phyloP scores from a whole-genome alignment of 2,113 vertebrate species.

The Hyla sarda region DNA sequence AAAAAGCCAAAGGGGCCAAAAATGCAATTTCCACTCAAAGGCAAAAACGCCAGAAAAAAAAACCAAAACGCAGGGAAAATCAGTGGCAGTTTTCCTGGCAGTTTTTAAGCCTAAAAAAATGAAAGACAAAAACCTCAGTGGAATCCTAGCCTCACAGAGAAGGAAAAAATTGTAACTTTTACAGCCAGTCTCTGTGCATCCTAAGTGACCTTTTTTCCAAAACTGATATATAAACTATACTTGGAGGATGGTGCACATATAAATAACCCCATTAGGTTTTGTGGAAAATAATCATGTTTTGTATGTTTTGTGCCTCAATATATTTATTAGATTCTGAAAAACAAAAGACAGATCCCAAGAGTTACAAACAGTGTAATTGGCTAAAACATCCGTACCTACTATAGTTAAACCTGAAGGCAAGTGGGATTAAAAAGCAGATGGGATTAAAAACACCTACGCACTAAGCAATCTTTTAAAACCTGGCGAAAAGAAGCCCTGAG shows the following conservation, averaged over 20 bases:
- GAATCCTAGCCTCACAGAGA: too few relatives aligned
- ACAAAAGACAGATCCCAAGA: slow-evolving; percentile 1
- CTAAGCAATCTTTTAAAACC: slow-evolving; percentile 51
- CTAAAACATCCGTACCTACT: neutral
- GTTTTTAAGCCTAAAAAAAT: too few relatives aligned
- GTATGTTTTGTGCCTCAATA: neutral
- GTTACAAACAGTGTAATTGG: neutral
- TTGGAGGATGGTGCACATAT: neutral
- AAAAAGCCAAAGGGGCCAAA: too few relatives aligned
- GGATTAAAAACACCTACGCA: slow-evolving; percentile 54
- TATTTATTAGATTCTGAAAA: neutral
- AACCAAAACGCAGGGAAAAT: too few relatives aligned
- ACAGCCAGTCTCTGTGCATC: neutral
- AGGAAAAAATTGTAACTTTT: too few relatives aligned
- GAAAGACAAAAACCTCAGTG: too few relatives aligned
- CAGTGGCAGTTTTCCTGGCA: too few relatives aligned
- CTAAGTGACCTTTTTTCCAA: neutral
- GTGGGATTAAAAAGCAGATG: slow-evolving; percentile 54
- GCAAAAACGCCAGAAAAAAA: too few relatives aligned
- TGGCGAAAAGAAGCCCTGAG: slow-evolving; percentile 25
- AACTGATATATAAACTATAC: neutral
- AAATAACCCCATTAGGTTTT: neutral
- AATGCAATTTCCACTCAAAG: too few relatives aligned
- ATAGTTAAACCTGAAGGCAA: slow-evolving; percentile 28
- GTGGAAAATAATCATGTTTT: neutral